Evolutionary conservation across 2,888 invertebrate genomes (phyloP), one percentile per base, ranked within the genome.

Genomic region (Drosophila colorata): DNA sequence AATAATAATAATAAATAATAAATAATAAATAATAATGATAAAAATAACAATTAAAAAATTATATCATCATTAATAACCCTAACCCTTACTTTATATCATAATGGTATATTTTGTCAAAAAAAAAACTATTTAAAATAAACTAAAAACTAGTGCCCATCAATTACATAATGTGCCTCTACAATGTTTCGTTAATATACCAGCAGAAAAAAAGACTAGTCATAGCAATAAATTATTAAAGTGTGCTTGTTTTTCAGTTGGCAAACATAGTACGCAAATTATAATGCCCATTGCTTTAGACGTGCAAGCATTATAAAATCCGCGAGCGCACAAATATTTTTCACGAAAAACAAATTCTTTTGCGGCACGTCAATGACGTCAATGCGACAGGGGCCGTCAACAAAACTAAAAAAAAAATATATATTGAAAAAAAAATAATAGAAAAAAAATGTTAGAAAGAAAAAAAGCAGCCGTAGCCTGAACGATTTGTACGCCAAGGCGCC

Each of bases 341-440:
- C 70, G 87, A 85, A 85, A 85, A 85, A 87, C 85, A 87, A 80
- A 85, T 85, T 85, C 85, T 77, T 85, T 74, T 74, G 83, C 85
- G 53, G 72, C 68, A 78, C 76, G 80, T 85, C 82, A 83, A 85
- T 86, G 87, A 86, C 85, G 85, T 86, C 87, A 86, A 86, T 86
- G 76, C 72, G 68, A 82, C 73, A 72, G 65, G 48, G 80, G 72
- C 80, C 80, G 80, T 80, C 78, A 77, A 51, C 65, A 67, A 64
- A 58, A 69, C 23, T 25, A 14, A 41, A 66, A 47, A 58, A n/a
- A 63, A 56, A 35, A 67, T 55, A n/a, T 55, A 53, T 40, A 57
- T 20, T 0, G 6, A 23, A 38, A 43, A 63, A 47, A 14, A 35
- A 20, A 25, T 13, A 11, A 35, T 33, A 18, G 16, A 33, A 43